A percentile compares a stretch with the other conserved stretches of the same genome.
phyloP scores from a whole-genome alignment of 2,888 invertebrate species.

The Trachelus tabidus region DNA sequence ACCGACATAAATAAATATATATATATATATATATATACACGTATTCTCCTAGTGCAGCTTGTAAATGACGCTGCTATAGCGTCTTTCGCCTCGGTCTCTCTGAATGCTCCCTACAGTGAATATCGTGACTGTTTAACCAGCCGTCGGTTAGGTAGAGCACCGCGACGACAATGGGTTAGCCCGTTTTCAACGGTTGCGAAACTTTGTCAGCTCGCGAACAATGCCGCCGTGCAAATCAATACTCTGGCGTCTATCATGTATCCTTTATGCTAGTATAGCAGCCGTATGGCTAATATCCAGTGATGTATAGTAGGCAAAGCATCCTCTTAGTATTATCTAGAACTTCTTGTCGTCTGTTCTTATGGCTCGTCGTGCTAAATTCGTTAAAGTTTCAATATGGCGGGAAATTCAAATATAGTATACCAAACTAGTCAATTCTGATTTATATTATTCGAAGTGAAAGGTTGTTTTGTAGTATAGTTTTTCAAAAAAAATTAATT shows the following conservation, averaged over 20 bases:
- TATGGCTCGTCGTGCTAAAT: too few relatives aligned
- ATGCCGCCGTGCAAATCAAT: not conserved
- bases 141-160: not conserved
- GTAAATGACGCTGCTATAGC: not conserved
- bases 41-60: not conserved
- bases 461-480: too few relatives aligned
- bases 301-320: not conserved
- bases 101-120: not conserved
- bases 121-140: not conserved
- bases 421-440: not conserved
- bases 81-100: not conserved
- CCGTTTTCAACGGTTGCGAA: not conserved
- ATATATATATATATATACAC: not conserved
- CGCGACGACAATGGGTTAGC: not conserved
- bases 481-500: too few relatives aligned
- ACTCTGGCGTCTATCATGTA: not conserved
- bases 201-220: not conserved
- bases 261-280: not conserved
- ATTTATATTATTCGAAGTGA: too few relatives aligned
- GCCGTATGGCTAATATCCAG: not conserved
- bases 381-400: not conserved
- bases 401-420: not conserved
- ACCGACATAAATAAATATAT: not conserved
- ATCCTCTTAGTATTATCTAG: not conserved
- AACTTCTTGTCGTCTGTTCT: not conserved